A percentile compares a stretch with the other conserved stretches of the same genome.
phyloP scores from a whole-genome alignment of 2,888 invertebrate species.

The Tipula vernalis region DNA sequence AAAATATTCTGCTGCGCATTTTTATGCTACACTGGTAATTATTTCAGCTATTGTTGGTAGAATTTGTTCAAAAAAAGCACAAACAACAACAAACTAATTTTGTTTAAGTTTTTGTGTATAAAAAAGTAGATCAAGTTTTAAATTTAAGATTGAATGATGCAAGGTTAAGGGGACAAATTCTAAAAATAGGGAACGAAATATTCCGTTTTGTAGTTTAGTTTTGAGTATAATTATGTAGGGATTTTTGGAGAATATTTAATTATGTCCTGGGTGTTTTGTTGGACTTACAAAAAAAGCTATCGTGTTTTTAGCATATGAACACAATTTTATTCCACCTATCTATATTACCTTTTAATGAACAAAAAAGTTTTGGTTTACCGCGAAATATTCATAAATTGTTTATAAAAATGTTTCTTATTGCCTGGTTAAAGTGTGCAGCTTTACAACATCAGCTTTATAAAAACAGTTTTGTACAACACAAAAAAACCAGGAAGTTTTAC shows the following conservation, averaged over 20 bases:
- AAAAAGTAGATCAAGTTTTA: neutral
- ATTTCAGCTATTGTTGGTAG: neutral
- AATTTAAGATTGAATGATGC: neutral
- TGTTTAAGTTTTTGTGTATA: neutral
- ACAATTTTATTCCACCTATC: neutral
- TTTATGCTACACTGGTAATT: neutral
- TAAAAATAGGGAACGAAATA: neutral
- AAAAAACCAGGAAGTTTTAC: neutral
- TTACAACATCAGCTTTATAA: neutral
- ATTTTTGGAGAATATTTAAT: neutral
- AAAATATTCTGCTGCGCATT: neutral
- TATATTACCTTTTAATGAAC: neutral
- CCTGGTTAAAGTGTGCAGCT: slow-evolving; percentile 4
- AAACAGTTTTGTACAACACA: neutral
- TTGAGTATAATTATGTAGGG: no score
- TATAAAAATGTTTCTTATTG: neutral
- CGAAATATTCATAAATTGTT: neutral
- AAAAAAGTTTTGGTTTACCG: neutral
- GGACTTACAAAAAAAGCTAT: neutral
- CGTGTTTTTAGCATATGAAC: neutral
- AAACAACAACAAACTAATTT: neutral
- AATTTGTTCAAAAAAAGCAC: neutral
- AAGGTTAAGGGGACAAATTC: neutral
- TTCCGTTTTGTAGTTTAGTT: neutral
- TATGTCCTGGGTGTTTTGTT: neutral